Evolutionary conservation across 2,797 vertebrate species (phyloP).

Genomic region (Meda fulgida): DNA sequence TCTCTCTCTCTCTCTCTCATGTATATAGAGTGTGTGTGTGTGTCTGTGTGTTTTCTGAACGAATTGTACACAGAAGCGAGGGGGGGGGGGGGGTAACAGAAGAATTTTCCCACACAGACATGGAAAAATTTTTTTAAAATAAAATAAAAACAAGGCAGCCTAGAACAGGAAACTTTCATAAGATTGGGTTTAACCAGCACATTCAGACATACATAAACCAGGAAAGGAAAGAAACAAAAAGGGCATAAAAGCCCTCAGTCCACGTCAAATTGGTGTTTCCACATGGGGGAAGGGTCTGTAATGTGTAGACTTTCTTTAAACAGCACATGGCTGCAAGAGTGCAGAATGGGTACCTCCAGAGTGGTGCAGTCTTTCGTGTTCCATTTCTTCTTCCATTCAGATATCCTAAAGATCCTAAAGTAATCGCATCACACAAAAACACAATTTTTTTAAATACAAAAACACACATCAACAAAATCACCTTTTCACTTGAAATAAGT

Average conservation of each 20-base stretch:
- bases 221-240: conserved; percentile 7
- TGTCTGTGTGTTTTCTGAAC: not conserved
- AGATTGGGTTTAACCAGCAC: not conserved
- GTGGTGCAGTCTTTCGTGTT: not conserved
- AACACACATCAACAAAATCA: not conserved
- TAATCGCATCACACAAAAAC: not conserved
- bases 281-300: conserved; percentile 2
- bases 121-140: not conserved
- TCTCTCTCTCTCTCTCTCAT: too few species aligned
- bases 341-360: not conserved
- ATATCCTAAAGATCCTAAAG: not conserved
- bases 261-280: conserved; percentile 27
- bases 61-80: not conserved
- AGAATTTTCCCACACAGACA: conserved; percentile 35
- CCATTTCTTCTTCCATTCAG: not conserved
- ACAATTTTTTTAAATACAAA: not conserved
- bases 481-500: not conserved
- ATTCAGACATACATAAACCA: not conserved
- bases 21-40: too few species aligned
- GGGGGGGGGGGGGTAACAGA: not conserved
- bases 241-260: conserved; percentile 7
- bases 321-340: not conserved
- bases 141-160: not conserved
- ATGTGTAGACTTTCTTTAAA: conserved; percentile 15
- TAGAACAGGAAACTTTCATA: not conserved